Conservation (phyloP, 2,797 vertebrate species). For the Todus mexicanus region DNA sequence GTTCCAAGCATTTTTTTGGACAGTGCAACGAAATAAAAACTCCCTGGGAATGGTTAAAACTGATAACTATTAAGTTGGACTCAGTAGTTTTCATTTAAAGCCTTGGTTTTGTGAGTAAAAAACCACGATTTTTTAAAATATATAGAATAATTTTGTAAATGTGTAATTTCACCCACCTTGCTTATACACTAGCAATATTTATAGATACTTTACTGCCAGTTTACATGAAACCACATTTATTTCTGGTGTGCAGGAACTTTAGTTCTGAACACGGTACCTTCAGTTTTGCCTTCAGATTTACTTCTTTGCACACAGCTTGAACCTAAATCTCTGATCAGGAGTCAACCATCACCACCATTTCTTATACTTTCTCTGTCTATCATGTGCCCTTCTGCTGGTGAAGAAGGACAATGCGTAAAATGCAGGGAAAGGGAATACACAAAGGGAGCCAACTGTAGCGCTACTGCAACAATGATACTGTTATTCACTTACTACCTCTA, state of each 20-base stretch:
- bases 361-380: background rate
- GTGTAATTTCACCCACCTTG: background rate
- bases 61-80: background rate
- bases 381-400: background rate
- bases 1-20: background rate
- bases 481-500: background rate
- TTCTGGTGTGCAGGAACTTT: background rate
- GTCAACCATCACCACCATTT: background rate
- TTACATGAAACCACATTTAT: background rate
- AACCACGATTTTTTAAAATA: background rate
- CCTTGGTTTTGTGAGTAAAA: background rate
- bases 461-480: background rate
- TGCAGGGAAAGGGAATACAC: background rate
- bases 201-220: background rate
- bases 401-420: background rate
- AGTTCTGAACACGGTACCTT: background rate
- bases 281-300: background rate
- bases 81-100: background rate
- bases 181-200: background rate
- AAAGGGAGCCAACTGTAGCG: background rate
- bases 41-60: background rate
- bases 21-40: background rate
- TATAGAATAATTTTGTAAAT: background rate
- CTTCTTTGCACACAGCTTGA: background rate
- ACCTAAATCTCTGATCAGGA: background rate